Evolutionary conservation across 1,140 invertebrate species (phyloP).

Genomic region (Pogonomyrmex barbatus): DNA sequence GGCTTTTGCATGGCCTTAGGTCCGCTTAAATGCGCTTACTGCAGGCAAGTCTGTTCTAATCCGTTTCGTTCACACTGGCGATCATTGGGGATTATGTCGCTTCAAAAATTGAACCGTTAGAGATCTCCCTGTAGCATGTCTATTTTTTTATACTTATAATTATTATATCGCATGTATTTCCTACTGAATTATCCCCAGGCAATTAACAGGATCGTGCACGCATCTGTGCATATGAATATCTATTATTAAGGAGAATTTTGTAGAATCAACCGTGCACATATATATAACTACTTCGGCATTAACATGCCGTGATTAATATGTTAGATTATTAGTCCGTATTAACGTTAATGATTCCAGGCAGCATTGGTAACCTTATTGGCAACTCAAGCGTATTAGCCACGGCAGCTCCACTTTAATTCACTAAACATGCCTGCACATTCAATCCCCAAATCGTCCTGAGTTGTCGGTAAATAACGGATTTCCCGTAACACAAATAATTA

Average conservation of each 20-base stretch:
- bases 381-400: constrained; percentile 15
- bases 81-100: neutral
- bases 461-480: neutral
- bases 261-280: neutral
- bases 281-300: neutral
- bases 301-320: constrained; percentile 10
- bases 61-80: neutral
- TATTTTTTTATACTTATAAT: neutral
- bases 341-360: constrained; percentile 29
- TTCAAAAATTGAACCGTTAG: neutral
- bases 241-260: neutral
- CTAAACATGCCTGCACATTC: neutral
- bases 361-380: neutral
- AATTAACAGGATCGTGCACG: neutral
- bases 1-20: neutral
- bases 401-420: constrained; percentile 15
- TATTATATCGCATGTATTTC: neutral
- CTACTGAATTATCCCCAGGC: neutral
- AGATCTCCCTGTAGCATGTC: neutral
- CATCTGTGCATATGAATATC: neutral
- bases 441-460: constrained; percentile 3
- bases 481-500: constrained; percentile 30
- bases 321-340: neutral
- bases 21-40: neutral
- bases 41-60: neutral